A percentile compares a stretch with the other conserved stretches of the same genome.
phyloP scores from a whole-genome alignment of 2,888 invertebrate genomes.

The Timandra comae region DNA sequence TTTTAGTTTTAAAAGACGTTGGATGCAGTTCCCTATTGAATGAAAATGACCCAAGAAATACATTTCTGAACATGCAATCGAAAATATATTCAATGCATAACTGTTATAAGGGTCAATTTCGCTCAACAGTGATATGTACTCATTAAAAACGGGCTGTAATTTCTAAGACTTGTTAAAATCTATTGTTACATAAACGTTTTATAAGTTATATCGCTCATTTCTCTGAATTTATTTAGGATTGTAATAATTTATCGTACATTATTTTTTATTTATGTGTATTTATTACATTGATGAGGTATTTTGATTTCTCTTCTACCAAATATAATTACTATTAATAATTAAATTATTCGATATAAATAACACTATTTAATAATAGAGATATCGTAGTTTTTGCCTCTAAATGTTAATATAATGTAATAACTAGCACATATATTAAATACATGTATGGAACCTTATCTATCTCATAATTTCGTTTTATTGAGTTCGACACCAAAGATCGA shows the following conservation, averaged over 20 bases:
- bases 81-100: neutral
- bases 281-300: slow-evolving; percentile 3
- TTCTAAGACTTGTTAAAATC: slow-evolving; percentile 53
- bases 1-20: slow-evolving; percentile 11
- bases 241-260: neutral
- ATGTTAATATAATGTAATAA: no score
- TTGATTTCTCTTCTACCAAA: no score
- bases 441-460: slow-evolving; percentile 29
- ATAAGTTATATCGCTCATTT: slow-evolving; percentile 22
- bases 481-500: slow-evolving; percentile 64
- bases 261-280: slow-evolving; percentile 10
- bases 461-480: slow-evolving; percentile 25
- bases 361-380: no score
- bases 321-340: no score
- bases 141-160: slow-evolving; percentile 51
- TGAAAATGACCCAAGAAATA: no score
- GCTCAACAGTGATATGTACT: slow-evolving; percentile 24
- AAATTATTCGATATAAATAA: no score
- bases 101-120: neutral
- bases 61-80: no score
- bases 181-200: slow-evolving; percentile 23
- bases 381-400: no score
- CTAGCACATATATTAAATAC: no score
- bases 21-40: slow-evolving; percentile 16
- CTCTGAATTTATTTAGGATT: slow-evolving; percentile 21